Evolutionary conservation across 2,113 vertebrate genomes (phyloP).

Genomic region (Apodemus speciosus): DNA sequence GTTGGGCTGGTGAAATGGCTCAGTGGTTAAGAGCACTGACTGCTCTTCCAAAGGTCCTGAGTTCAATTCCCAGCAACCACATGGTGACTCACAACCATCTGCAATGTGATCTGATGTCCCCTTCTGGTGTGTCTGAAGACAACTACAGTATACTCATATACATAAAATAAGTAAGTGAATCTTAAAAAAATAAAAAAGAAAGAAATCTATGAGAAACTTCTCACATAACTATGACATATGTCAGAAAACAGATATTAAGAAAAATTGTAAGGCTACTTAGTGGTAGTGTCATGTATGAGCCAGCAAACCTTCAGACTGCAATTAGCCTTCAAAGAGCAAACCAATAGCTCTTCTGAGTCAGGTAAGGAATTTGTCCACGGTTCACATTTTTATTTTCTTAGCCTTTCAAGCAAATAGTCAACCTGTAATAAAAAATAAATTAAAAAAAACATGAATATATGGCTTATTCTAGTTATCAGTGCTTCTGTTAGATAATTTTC

Average conservation of each 20-base stretch:
- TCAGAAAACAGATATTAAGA: conserved; percentile 63
- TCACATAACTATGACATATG: conserved; percentile 5
- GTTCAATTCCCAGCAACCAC: too few relatives aligned
- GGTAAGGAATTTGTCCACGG: conserved; percentile 78
- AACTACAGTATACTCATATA: too few relatives aligned
- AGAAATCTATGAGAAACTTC: conserved; percentile 12
- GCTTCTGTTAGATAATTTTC: conserved; percentile 32
- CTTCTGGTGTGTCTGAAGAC: too few relatives aligned
- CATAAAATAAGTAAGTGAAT: too few relatives aligned
- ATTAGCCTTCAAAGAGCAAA: conserved; percentile 63
- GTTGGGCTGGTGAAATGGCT: neutral
- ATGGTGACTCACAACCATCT: too few relatives aligned
- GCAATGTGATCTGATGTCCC: too few relatives aligned
- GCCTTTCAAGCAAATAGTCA: conserved; percentile 88
- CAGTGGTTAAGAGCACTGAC: too few relatives aligned
- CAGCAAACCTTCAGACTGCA: conserved; percentile 71
- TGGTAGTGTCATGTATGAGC: conserved; percentile 48
- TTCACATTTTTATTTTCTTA: conserved; percentile 83
- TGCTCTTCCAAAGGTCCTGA: too few relatives aligned
- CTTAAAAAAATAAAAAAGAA: neutral
- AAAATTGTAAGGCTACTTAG: conserved; percentile 66
- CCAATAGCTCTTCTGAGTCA: conserved; percentile 3
- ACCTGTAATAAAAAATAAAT: conserved; percentile 82
- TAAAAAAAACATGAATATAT: neutral
- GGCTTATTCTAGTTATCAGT: conserved; percentile 13